Evolutionary conservation across 30 jellyfish, hydroid and myxozoan genomes (phyloP).

Genomic region (Morbakka virulenta): DNA sequence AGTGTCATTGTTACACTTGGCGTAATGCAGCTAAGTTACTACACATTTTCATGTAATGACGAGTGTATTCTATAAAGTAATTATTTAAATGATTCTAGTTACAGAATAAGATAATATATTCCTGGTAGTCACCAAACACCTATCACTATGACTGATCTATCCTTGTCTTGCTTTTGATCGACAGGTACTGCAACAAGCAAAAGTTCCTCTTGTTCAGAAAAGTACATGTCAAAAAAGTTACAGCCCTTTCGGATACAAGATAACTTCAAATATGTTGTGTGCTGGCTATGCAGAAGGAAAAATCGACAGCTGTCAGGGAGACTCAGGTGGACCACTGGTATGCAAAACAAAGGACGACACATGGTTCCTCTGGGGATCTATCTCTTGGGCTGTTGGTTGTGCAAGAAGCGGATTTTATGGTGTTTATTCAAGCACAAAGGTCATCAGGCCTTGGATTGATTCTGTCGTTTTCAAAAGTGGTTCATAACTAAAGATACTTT

Average conservation of each 20-base stretch:
- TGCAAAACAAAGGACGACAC: constrained; percentile 69
- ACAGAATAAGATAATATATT: too few relatives aligned
- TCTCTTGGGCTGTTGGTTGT: constrained; percentile 99
- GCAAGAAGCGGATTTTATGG: constrained; percentile 83
- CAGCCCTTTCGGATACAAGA: constrained; percentile 16
- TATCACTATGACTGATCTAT: too few relatives aligned
- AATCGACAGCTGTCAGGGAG: constrained; percentile 96
- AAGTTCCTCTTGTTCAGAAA: constrained; percentile 78
- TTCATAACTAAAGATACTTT: too few relatives aligned
- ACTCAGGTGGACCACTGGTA: constrained; percentile 97
- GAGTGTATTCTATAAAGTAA: too few relatives aligned
- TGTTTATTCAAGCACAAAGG: constrained; percentile 78
- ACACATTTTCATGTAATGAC: too few relatives aligned
- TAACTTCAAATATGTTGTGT: constrained; percentile 77
- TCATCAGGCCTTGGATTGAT: constrained; percentile 89
- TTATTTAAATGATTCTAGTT: too few relatives aligned
- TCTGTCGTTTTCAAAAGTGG: constrained; percentile 60
- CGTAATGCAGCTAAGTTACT: too few relatives aligned
- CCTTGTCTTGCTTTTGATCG: too few relatives aligned
- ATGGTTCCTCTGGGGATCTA: constrained; percentile 97
- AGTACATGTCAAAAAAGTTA: constrained; percentile 54
- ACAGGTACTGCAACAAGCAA: constrained; percentile 95
- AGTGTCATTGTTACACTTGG: too few relatives aligned
- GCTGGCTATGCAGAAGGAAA: constrained; percentile 94
- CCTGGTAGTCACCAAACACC: too few relatives aligned